These are phyloP conservation scores for Bostrychus sinensis DNA, from an alignment of 2,113 vertebrate genomes.

Conservation along the genomic window DNA sequence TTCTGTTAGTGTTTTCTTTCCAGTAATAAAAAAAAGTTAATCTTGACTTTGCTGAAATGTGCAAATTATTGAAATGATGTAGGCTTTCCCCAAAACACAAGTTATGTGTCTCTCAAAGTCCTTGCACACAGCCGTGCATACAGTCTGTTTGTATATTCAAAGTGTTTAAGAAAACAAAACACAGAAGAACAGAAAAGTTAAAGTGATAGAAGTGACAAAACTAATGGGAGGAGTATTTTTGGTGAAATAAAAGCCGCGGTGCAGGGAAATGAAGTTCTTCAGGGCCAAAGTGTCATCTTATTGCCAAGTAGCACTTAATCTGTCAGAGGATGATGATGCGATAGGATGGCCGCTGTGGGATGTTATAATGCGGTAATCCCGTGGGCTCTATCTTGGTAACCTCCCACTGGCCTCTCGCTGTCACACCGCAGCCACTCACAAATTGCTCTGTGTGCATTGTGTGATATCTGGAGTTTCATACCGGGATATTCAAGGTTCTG, in stretches of 20 bases:
- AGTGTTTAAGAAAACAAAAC: background rate
- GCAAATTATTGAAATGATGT: no score
- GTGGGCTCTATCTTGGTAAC: constrained; percentile 38
- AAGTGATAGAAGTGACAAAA: constrained; percentile 11
- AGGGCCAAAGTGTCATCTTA: constrained; percentile 27
- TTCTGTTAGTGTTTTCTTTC: no score
- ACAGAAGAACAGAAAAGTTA: no score
- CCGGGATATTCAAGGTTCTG: constrained; percentile 39
- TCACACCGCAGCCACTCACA: constrained; percentile 23
- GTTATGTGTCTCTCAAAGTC: no score
- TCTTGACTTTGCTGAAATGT: no score
- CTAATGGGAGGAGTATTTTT: constrained; percentile 10
- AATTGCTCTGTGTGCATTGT: constrained; percentile 8
- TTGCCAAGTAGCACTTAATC: constrained; percentile 40
- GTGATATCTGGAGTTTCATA: constrained; percentile 33
- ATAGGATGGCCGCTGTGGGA: constrained; percentile 36
- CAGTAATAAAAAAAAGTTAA: no score
- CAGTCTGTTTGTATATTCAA: background rate
- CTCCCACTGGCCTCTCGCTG: constrained; percentile 35
- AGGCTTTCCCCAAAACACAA: no score
- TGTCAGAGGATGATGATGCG: constrained; percentile 33
- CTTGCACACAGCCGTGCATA: no score
- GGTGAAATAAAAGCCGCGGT: background rate
- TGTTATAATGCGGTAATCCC: constrained; percentile 48
- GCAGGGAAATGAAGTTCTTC: constrained; percentile 6